Base-by-base conservation (phyloP, 2,113 vertebrate species). In the Xiphophorus maculatus region DNA sequence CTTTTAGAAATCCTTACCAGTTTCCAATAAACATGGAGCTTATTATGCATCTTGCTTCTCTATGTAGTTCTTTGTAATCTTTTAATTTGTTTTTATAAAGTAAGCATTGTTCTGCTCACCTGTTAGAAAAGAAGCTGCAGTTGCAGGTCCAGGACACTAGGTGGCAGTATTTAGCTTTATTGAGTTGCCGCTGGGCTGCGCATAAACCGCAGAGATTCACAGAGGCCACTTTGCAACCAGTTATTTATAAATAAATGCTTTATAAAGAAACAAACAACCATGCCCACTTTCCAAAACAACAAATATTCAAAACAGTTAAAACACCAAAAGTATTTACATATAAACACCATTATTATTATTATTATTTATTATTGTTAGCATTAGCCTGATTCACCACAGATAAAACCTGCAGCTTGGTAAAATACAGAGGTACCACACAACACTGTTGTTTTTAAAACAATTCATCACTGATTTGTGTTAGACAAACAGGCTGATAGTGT, bases 261-360 rank as follows among this genome's bases (percentile, higher is more conserved):
- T 89, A 87, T 89, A 78, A 61, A 81, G 78, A 81, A 37, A 75
- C 17, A 67, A 48, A 54, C 35, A 81, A 80, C 44, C 85, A 82
- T 85, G 87, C 91, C 71, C 74, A 88, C 44, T 79, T 85, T 82
- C 42, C 72, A 79, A 80, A 87, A 10, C 73, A 65, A 91, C 83
- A 69, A 85, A 90, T 62, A 85, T 74, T 80, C 79, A 85, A 72
- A 83, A 74, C 70, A 86, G 78, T 51, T 68, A 3, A 79, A 82
- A 84, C 76, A 89, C 63, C 19, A 71, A 73, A 75, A 74, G 80
- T 85, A 88, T 90, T 86, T 88, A 90, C 86, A 90, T 89, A 84
- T 87, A 25, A 87, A 89, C 90, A 87, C 54, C 65, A 81, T 29
- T 79, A 72, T 65, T 76, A n/a, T 40, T 78, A 9, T 29, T 79